Percentiles rank a stretch among this genome's conserved stretches.
phyloP scores from a whole-genome alignment of 2,888 invertebrate species.

The Eulithis prunata region DNA sequence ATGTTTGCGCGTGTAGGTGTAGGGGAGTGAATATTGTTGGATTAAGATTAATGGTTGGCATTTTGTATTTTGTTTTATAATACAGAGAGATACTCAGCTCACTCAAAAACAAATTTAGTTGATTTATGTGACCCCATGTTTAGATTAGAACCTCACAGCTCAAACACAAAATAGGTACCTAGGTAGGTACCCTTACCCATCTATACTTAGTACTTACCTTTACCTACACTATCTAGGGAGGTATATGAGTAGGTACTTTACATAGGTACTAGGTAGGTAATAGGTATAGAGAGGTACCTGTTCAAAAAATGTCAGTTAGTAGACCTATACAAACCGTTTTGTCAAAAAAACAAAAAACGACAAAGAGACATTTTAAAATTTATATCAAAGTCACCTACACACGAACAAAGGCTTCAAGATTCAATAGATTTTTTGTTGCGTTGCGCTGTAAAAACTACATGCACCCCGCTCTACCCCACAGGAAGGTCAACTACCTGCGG shows the following conservation, averaged over 20 bases:
- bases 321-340: constrained; percentile 18
- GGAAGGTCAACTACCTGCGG: constrained; percentile 57
- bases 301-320: constrained; percentile 14
- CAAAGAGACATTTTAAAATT: constrained; percentile 20
- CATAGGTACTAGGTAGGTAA: too few relatives aligned
- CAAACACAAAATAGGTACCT: too few relatives aligned
- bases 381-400: constrained; percentile 37
- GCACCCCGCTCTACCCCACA: constrained; percentile 37
- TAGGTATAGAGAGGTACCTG: too few relatives aligned
- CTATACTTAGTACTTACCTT: too few relatives aligned
- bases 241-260: too few relatives aligned
- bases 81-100: not conserved
- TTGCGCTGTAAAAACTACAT: constrained; percentile 29
- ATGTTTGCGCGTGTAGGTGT: constrained; percentile 4
- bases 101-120: not conserved
- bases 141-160: too few relatives aligned
- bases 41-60: constrained; percentile 14
- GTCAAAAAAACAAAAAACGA: constrained; percentile 23
- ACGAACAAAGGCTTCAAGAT: constrained; percentile 34
- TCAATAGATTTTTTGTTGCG: constrained; percentile 39
- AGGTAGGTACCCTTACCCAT: too few relatives aligned
- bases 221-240: too few relatives aligned
- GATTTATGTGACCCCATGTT: not conserved
- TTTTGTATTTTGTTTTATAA: constrained; percentile 1
- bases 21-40: constrained; percentile 3